A percentile compares a stretch with the other conserved stretches of the same genome.
phyloP scores from a whole-genome alignment of 2,888 invertebrate genomes.

The Punctoribates punctum region DNA sequence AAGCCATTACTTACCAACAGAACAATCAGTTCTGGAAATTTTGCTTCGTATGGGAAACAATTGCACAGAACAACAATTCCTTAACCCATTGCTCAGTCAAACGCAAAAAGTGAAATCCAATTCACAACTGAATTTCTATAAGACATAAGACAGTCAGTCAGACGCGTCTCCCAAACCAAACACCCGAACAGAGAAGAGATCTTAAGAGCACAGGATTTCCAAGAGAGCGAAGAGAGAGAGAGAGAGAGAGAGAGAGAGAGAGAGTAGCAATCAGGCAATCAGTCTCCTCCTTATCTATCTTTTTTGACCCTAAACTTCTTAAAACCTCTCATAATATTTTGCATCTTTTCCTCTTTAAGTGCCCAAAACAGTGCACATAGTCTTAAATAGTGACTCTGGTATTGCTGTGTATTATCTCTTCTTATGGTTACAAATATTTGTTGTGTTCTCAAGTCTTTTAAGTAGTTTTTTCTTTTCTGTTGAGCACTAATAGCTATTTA shows the following conservation, averaged over 20 bases:
- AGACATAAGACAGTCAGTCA: no score
- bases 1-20: background rate
- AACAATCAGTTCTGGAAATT: background rate
- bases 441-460: background rate
- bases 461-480: background rate
- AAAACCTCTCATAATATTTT: background rate
- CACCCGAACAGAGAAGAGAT: no score
- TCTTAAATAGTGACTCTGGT: background rate
- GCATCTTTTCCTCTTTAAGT: background rate
- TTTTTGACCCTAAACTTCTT: background rate
- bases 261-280: background rate
- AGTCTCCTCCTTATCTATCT: slow-evolving; percentile 15
- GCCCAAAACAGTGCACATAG: no score
- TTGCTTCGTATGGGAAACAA: background rate
- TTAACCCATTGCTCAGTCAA: background rate
- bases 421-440: slow-evolving; percentile 22
- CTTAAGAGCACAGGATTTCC: no score
- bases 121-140: background rate
- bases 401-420: background rate
- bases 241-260: background rate
- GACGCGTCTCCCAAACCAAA: no score
- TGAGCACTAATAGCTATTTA: background rate
- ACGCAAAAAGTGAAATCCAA: background rate
- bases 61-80: background rate
- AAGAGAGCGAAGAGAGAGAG: no score